Base-by-base conservation (phyloP, 2,113 vertebrate species). In the Trichechus manatus region DNA sequence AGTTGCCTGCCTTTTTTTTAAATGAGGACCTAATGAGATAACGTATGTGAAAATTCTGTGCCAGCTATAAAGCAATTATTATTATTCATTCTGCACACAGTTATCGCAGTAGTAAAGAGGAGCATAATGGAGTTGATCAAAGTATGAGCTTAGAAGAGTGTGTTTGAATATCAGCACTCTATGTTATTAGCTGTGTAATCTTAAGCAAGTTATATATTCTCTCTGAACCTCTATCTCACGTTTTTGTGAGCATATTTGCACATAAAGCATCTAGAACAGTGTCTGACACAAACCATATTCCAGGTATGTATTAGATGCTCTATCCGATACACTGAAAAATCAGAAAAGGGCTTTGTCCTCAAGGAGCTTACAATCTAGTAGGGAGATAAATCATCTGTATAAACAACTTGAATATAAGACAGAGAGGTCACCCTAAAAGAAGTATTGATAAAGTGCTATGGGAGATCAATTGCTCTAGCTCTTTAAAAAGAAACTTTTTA, bases 21-120 rank as follows among this genome's bases (percentile, higher is more conserved):
- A 89, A 97, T 89, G 86, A 72, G 39, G 6, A 75, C 59, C 88
- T 97, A 96, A 97, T 66, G 27, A 95, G 89, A 93, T 88, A 90
- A 97, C 92, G 72, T 70, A 90, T 33, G 22, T 44, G 74, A 91
- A 95, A 96, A 72, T 79, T 82, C 85, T 70, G 29, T 70, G 78
- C 29, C 74, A 74, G 93, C 91, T 86, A 44, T 88, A 95, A 92
- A 78, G 86, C 88, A 83, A 89, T 85, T 97, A 97, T 97, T 96
- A 92, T 78, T 27, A 94, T 94, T 93, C 93, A 75, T 74, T 94
- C 82, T 79, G 89, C 72, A 97, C 42, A 82, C 39, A 84, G 4
- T 92, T 91, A 63, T 53, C 50, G 14, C 53, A 44, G 74, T 39
- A 82, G 83, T 29, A 81, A 88, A 96, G 97, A 82, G 31, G 9